phyloP scores from a whole-genome alignment of 1,140 invertebrate species.

The Plectus sambesii region DNA sequence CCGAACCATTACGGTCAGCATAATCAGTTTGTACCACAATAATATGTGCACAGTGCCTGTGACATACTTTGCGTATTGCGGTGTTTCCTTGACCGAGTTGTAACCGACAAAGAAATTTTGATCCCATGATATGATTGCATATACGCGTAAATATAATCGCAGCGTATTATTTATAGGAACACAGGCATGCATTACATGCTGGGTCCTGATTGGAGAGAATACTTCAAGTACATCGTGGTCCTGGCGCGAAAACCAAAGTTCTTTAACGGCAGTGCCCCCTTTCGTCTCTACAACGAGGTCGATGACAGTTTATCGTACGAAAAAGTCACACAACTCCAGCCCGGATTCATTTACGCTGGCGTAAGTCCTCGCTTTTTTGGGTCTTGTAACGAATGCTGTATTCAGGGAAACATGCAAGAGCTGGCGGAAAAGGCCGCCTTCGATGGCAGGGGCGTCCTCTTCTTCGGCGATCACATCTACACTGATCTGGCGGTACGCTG shows the following conservation, averaged over 20 bases:
- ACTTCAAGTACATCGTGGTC: conserved; percentile 86
- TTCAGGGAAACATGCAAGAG: conserved; percentile 76
- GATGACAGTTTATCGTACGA: conserved; percentile 75
- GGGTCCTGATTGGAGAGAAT: conserved; percentile 73
- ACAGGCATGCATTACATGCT: conserved; percentile 78
- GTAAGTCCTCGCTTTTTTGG: conserved; percentile 49
- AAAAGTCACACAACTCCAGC: conserved; percentile 69
- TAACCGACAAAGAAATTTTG: too few species aligned
- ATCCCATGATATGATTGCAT: too few species aligned
- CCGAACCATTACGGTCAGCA: too few species aligned
- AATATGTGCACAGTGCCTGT: too few species aligned
- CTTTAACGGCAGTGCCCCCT: conserved; percentile 72
- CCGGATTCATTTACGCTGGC: conserved; percentile 82
- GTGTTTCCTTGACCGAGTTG: too few species aligned
- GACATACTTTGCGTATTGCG: too few species aligned
- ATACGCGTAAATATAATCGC: too few species aligned
- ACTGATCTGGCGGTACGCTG: conserved; percentile 77
- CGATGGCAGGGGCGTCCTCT: conserved; percentile 77
- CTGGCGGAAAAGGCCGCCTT: conserved; percentile 81
- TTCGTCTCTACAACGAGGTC: conserved; percentile 71
- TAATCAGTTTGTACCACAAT: too few species aligned
- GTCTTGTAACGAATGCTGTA: conserved; percentile 14
- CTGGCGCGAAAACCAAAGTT: conserved; percentile 88
- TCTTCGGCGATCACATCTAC: conserved; percentile 96
- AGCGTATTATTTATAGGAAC: conserved; percentile 57